These are phyloP conservation scores for Pimpla rufipes DNA, from an alignment of 2,888 invertebrate genomes.

Conservation along the genomic window DNA sequence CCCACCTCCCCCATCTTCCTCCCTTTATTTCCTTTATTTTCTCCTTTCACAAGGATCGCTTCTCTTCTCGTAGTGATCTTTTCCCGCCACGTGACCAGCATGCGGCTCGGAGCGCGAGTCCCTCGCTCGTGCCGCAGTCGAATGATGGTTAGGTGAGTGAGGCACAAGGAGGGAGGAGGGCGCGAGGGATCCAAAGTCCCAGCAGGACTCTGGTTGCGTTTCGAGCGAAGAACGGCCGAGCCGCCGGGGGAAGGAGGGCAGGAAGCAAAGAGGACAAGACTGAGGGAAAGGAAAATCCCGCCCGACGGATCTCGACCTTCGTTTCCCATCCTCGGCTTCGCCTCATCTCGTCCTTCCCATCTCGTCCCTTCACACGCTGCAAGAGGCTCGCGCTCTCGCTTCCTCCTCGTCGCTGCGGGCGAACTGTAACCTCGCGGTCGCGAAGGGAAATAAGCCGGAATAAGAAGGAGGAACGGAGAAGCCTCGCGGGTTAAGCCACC, in stretches of 20 bases:
- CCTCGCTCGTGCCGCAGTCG: conserved; percentile 44
- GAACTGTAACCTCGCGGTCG: conserved; percentile 39
- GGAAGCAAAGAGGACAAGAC: conserved; percentile 36
- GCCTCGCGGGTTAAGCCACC: not conserved
- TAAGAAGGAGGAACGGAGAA: conserved; percentile 36
- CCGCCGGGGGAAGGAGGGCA: conserved; percentile 8
- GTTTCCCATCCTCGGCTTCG: conserved; percentile 25
- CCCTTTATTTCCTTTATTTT: conserved; percentile 63
- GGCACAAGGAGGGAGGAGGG: conserved; percentile 51
- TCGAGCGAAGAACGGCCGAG: conserved; percentile 57
- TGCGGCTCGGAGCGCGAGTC: conserved; percentile 39
- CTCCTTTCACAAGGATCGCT: conserved; percentile 68
- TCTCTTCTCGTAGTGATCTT: conserved; percentile 68
- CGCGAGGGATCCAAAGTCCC: conserved; percentile 13
- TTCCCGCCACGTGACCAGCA: conserved; percentile 72
- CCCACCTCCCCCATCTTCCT: not conserved
- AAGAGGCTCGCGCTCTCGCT: not conserved
- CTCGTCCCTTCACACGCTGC: not conserved
- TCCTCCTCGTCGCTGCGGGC: not conserved
- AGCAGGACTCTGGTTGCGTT: conserved; percentile 16
- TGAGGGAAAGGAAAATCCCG: conserved; percentile 52
- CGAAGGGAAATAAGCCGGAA: conserved; percentile 56
- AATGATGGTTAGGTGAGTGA: conserved; percentile 53
- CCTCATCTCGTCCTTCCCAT: conserved; percentile 1
- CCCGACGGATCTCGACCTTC: conserved; percentile 50